phyloP scores from a whole-genome alignment of 1,140 invertebrate species.

The Chironomus striatipennis region DNA sequence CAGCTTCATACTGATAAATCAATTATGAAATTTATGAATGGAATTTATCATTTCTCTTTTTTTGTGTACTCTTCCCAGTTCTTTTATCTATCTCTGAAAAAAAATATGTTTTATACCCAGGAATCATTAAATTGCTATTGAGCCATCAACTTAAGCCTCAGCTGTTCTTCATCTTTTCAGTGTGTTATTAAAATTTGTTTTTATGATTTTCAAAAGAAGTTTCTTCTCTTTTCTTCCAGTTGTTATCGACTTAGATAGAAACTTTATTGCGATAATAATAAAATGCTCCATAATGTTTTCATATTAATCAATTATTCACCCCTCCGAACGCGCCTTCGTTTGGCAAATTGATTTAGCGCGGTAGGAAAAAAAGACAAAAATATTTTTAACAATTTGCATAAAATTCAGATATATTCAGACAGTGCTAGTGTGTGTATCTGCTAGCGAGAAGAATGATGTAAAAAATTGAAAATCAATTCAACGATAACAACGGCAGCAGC shows the following conservation, averaged over 20 bases:
- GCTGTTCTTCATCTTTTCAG: background rate
- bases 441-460: background rate
- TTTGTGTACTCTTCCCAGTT: too few relatives aligned
- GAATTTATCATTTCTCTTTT: background rate
- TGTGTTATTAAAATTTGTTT: constrained; percentile 8
- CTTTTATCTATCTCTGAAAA: too few relatives aligned
- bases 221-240: background rate
- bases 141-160: background rate
- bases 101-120: too few relatives aligned
- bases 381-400: constrained; percentile 6
- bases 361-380: background rate
- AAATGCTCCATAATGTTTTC: constrained; percentile 13
- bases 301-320: constrained; percentile 14
- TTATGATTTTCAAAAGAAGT: background rate
- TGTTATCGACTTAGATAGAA: background rate
- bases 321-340: constrained; percentile 4
- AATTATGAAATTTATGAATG: constrained; percentile 4
- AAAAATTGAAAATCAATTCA: constrained; percentile 10
- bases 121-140: too few relatives aligned
- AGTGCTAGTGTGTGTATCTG: background rate
- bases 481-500: background rate
- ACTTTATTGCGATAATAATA: constrained; percentile 10
- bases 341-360: constrained; percentile 1
- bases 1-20: background rate
- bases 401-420: background rate